A percentile compares a stretch with the other conserved stretches of the same genome.
Evolutionary conservation across 2,797 vertebrate species (phyloP).

Genomic region (Gobio occitaniae): DNA sequence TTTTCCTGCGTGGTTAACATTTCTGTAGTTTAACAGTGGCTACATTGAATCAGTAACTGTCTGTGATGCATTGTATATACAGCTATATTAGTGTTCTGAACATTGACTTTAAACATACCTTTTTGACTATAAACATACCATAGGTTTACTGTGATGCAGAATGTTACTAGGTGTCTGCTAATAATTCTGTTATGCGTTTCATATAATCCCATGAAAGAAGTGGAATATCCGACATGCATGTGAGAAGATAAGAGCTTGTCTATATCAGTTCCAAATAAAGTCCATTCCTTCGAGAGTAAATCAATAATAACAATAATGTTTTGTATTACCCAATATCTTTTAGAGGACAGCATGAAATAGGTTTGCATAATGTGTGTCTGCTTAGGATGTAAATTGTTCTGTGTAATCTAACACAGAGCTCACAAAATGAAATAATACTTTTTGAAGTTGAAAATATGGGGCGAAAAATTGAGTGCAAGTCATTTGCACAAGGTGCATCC

Average conservation of each 20-base stretch:
- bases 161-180: background rate
- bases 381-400: conserved; percentile 68
- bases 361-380: conserved; percentile 62
- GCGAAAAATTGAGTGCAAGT: conserved; percentile 55
- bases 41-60: background rate
- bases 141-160: background rate
- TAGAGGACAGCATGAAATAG: conserved; percentile 59
- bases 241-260: conserved; percentile 12
- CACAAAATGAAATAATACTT: conserved; percentile 49
- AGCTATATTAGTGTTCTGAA: background rate
- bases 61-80: background rate
- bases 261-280: conserved; percentile 9
- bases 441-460: conserved; percentile 42
- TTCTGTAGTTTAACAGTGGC: conserved; percentile 4
- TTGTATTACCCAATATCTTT: conserved; percentile 34
- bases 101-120: conserved; percentile 6
- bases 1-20: background rate
- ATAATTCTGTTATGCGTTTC: conserved; percentile 10
- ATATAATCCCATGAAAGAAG: conserved; percentile 5
- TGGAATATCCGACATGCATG: background rate
- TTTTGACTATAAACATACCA: conserved; percentile 7
- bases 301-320: conserved; percentile 19
- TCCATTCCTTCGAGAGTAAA: conserved; percentile 4
- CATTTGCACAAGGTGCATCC: conserved; percentile 47
- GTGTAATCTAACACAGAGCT: conserved; percentile 50